These are phyloP conservation scores for Luscinia luscinia DNA, from an alignment of 2,797 vertebrate genomes.

Conservation along the genomic window DNA sequence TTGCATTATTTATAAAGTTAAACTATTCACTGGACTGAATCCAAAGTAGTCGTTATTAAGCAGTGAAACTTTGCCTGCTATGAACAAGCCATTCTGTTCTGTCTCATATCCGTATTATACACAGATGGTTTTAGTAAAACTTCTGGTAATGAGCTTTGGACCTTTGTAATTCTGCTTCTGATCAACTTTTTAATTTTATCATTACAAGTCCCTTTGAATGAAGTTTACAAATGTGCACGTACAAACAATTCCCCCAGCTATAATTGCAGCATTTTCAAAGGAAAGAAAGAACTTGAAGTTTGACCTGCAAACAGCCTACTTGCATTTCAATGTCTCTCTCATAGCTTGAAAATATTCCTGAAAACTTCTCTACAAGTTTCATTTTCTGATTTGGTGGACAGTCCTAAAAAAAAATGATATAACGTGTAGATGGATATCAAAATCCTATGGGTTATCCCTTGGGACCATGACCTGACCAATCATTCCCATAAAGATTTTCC, in stretches of 20 bases:
- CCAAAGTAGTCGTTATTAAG: slow-evolving; percentile 59
- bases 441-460: background rate
- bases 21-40: slow-evolving; percentile 58
- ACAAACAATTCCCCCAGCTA: background rate
- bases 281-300: background rate
- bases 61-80: slow-evolving; percentile 30
- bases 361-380: background rate
- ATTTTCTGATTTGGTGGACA: background rate
- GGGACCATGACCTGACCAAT: background rate
- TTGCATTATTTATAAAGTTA: slow-evolving; percentile 74
- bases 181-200: slow-evolving; percentile 19
- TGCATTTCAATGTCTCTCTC: background rate
- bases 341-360: background rate
- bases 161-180: background rate
- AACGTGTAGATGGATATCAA: background rate
- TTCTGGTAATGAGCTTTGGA: slow-evolving; percentile 29
- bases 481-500: background rate
- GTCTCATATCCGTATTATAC: slow-evolving; percentile 35
- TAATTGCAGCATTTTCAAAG: slow-evolving; percentile 2
- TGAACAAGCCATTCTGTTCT: slow-evolving; percentile 49
- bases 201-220: background rate
- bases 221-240: background rate
- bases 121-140: slow-evolving; percentile 47
- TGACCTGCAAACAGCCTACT: background rate
- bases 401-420: background rate